Evolutionary conservation across 2,113 vertebrate genomes (phyloP).

Genomic region (Coracopsis vasa): DNA sequence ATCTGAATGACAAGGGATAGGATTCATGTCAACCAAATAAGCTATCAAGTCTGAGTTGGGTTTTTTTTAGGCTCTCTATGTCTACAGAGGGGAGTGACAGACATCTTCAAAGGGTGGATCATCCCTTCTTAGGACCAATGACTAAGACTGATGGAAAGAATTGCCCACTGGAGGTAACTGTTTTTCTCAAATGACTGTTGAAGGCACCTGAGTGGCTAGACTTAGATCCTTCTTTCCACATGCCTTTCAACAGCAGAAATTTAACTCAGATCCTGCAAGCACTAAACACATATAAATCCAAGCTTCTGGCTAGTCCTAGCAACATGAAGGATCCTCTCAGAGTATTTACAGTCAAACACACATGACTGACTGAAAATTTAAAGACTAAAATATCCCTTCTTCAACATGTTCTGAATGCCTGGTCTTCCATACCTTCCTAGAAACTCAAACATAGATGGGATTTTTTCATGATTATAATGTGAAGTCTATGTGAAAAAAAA

Average conservation of each 20-base stretch:
- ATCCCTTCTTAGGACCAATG: background rate
- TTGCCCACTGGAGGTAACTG: background rate
- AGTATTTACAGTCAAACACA: background rate
- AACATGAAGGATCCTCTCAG: background rate
- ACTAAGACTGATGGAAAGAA: background rate
- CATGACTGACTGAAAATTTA: background rate
- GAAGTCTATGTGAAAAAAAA: background rate
- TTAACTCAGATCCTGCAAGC: background rate
- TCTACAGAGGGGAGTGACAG: background rate
- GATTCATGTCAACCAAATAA: background rate
- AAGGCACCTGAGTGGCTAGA: background rate
- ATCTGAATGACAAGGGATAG: background rate
- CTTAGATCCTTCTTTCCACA: background rate
- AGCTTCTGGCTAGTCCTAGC: background rate
- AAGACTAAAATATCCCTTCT: background rate
- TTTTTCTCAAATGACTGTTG: background rate
- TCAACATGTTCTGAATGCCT: background rate
- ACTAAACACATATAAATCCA: background rate
- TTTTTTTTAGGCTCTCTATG: background rate
- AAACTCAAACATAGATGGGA: background rate
- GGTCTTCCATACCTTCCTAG: background rate
- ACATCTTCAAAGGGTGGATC: background rate
- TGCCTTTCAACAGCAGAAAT: background rate
- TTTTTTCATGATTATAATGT: background rate
- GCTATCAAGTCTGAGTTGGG: background rate